phyloP scores from a whole-genome alignment of 2,888 invertebrate genomes.

The Ennomos erosarius region DNA sequence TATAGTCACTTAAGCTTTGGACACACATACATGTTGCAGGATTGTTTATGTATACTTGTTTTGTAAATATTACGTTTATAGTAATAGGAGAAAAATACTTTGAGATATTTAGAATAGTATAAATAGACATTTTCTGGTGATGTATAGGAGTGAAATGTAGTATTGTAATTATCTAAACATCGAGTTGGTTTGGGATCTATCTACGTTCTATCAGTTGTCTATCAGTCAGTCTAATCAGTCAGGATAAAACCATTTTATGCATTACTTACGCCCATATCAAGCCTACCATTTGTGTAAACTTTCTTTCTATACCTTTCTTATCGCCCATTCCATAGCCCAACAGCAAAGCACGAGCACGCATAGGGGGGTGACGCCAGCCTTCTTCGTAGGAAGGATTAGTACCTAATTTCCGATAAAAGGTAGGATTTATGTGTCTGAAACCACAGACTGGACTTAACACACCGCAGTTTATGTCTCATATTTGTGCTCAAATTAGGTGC shows the following conservation, averaged over 20 bases:
- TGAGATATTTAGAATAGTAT: no score
- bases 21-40: conserved; percentile 18
- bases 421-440: conserved; percentile 1
- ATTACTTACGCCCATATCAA: neutral
- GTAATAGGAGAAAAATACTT: neutral
- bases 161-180: no score
- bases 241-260: neutral
- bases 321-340: conserved; percentile 3
- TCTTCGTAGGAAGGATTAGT: neutral
- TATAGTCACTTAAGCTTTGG: conserved; percentile 28
- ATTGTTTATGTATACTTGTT: neutral
- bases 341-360: conserved; percentile 36
- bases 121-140: no score
- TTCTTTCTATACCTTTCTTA: neutral
- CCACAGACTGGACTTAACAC: neutral
- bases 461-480: no score
- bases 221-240: no score
- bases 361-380: conserved; percentile 5
- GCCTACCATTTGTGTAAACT: no score
- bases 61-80: conserved; percentile 1
- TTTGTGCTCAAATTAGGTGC: no score
- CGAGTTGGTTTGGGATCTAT: no score
- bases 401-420: neutral
- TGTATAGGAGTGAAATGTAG: no score
- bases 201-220: no score